Percentiles rank a stretch among this genome's conserved stretches.
Evolutionary conservation across 2,797 vertebrate genomes (phyloP).

Genomic region (Eremophila alpestris): DNA sequence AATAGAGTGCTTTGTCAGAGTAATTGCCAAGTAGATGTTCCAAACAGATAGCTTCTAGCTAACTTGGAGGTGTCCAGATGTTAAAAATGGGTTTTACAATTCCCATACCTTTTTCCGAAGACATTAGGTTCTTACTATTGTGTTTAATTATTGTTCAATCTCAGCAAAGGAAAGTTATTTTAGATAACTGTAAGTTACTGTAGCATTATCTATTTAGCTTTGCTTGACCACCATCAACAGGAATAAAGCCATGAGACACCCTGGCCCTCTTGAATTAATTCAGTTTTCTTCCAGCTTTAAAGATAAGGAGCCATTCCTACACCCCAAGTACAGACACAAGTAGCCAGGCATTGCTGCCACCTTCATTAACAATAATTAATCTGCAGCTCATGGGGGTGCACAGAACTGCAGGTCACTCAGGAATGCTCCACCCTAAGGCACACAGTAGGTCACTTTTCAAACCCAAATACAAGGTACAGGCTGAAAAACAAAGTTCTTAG

Average conservation of each 20-base stretch:
- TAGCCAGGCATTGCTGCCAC: background rate
- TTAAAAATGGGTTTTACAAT: background rate
- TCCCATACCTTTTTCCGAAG: background rate
- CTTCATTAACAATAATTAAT: background rate
- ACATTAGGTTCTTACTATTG: background rate
- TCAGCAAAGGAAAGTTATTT: background rate
- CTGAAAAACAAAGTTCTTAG: background rate
- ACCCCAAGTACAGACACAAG: background rate
- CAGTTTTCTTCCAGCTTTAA: background rate
- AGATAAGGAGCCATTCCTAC: background rate
- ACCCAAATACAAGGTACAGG: background rate
- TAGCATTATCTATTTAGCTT: background rate
- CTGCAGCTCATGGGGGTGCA: background rate
- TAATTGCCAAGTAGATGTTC: background rate
- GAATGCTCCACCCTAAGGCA: background rate
- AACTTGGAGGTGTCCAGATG: background rate
- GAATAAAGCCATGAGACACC: background rate
- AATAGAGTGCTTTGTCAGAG: background rate
- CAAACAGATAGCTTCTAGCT: background rate
- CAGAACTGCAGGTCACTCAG: accelerated
- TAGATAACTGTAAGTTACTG: background rate
- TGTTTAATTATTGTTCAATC: background rate
- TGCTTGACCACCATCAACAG: background rate
- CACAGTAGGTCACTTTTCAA: background rate
- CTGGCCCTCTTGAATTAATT: background rate